Evolutionary conservation across 1,140 invertebrate genomes (phyloP), one percentile per base, ranked within the genome.

Genomic region (Dinothrombium tinctorium): DNA sequence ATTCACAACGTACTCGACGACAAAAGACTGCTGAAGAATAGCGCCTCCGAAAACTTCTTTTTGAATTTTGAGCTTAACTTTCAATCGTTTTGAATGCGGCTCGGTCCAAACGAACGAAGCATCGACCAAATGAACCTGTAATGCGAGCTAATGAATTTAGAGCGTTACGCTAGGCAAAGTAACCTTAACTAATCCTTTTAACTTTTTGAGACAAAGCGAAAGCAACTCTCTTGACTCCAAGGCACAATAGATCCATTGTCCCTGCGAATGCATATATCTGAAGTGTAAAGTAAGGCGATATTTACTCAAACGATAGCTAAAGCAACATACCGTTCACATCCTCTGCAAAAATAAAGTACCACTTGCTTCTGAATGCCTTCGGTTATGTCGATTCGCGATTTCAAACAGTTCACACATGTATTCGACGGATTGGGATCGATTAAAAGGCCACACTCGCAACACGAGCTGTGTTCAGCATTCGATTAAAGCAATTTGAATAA

Each of bases 41-140:
- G 65, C 64, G 28, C 62, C 59, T 42, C 61, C 59, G 47, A 61
- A 50, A 12, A 67, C 79, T 68, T 98, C 87, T 46, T 79, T 86
- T 57, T 96, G 86, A n/a, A 99, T 74, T 3, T 82, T 90, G 37
- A 99, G 56, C 63, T 96, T 95, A 0, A 95, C 74, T 65, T 96
- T 98, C 21, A 98, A 72, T 44, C 92, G 69, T 60, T 87, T 90
- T 0, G 90, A 98, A 67, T 99, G 92, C 41, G 92, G 87, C 56
- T 99, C 94, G 24, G 92, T 99, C 90, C 92, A 99, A 3, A 94
- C 69, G 65, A 99, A 99, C 5, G 74, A 73, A 37, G 94, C 92
- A 70, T 98, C 89, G 32, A 94, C 67, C 4, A 98, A 60, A 24
- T 63, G 53, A 8, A 68, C 61, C 56, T 68, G 50, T 8, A 51